Conservation (phyloP, 23 tunicate species). For the Corella eumyota region DNA sequence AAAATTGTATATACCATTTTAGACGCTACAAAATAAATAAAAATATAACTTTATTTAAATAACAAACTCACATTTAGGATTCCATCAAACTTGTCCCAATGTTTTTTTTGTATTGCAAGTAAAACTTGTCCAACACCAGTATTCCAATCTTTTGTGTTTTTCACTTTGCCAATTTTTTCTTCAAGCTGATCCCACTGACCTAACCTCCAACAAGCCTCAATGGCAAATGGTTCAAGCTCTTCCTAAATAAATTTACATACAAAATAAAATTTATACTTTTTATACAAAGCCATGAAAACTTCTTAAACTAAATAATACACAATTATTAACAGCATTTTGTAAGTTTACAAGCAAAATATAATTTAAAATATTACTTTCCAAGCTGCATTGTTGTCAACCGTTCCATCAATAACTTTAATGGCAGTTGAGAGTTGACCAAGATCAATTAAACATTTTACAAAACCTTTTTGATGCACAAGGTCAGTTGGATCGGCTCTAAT, state of each 20-base stretch:
- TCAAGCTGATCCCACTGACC: constrained; percentile 76
- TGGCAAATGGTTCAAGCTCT: constrained; percentile 31
- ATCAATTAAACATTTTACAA: constrained; percentile 64
- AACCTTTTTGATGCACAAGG: constrained; percentile 36
- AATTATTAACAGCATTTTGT: not conserved
- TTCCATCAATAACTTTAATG: constrained; percentile 49
- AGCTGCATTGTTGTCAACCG: constrained; percentile 15
- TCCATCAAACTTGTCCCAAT: constrained; percentile 33
- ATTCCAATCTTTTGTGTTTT: constrained; percentile 33
- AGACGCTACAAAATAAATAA: no score
- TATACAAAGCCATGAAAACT: no score
- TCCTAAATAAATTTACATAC: constrained; percentile 6
- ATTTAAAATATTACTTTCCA: constrained; percentile 52
- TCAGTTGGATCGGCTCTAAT: constrained; percentile 30
- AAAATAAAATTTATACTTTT: not conserved
- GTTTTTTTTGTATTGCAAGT: constrained; percentile 28
- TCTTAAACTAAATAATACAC: not conserved
- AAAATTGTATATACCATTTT: no score
- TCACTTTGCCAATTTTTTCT: constrained; percentile 13
- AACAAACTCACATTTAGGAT: constrained; percentile 52
- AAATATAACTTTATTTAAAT: no score
- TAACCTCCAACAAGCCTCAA: constrained; percentile 92
- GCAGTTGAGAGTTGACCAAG: constrained; percentile 76
- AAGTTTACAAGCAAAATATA: not conserved
- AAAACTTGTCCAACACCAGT: constrained; percentile 40